Base-by-base conservation (phyloP, 1,140 invertebrate genomes). In the Leptopilina clavipes region DNA sequence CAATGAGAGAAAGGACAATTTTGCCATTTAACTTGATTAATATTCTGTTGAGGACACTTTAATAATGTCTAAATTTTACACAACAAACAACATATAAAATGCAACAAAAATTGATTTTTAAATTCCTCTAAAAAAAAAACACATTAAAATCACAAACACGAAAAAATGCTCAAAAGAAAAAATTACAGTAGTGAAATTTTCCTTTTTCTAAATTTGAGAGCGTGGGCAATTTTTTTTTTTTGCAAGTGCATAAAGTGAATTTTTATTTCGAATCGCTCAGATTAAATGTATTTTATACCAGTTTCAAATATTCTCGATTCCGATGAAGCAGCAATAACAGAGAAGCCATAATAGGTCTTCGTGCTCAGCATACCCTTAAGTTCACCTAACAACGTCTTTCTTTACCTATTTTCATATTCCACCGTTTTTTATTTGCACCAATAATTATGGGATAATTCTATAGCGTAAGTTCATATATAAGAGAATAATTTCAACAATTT, bases 291-390 rank as follows among this genome's bases (percentile, higher is more conserved):
- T 5, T 65, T 65, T 65, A 37, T 31, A 65, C 59, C 56, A 22
- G 65, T 72, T 77, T 72, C 56, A 79, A 82, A 85, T 86, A 84
- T 86, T 83, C 83, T 76, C 76, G 80, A 86, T 87, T 86, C 82
- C 82, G 84, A 89, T 88, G 86, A 88, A 87, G 86, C 85, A 87
- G 86, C 85, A 88, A 88, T 89, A 87, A 86, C 84, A 76, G 74
- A 74, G 89, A 90, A 90, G 88, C 89, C 89, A 85, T 89, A 90
- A 87, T 84, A 88, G 82, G 83, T 83, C 84, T 85, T 82, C 85
- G 84, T 84, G 85, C 83, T 85, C 82, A 86, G 84, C 85, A 87
- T 86, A 88, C 85, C 84, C 85, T 88, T 86, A 87, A 88, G 85
- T 86, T 81, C 83, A 86, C 81, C 82, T 80, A 80, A 84, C 83